Evolutionary conservation across 2,888 invertebrate genomes (phyloP), one percentile per base, ranked within the genome.

Genomic region (Acholoe squamosa): DNA sequence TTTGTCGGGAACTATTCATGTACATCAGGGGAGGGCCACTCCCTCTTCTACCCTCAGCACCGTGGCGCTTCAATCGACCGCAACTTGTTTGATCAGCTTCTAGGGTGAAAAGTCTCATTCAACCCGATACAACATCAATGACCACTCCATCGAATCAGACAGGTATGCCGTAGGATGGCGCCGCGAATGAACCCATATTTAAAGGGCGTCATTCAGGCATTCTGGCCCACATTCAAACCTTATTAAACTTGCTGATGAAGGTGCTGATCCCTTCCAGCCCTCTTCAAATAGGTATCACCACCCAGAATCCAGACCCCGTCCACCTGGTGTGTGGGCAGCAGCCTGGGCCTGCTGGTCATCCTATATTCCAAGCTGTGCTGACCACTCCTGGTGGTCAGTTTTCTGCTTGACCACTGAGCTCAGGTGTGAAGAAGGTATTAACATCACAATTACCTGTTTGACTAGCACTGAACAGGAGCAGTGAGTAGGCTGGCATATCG

Each of bases 361-460:
- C n/a, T n/a, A n/a, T 19, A 7, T 61, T 12, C 22, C 22, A 7
- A 19, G n/a, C 12, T 61, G 61, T 61, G 61, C 52, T 86, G 52
- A 52, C 86, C 86, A 54, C 54, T 86, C 0, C 28, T 19, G 28
- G 25, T 86, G 86, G 56, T 56, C 86, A 86, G 86, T 86, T 52
- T 52, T 86, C 86, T 31, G 86, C 86, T 54, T 80, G 80, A 80
- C 80, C 80, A 80, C 80, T 33, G 5, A 34, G 19, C 25, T 86
- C 25, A 86, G 86, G 86, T 86, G 86, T 86, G 86, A 86, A 86
- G 28, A 86, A 54, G 86, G 86, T 86, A 86, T 86, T 86, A 86
- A 54, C 86, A 86, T 86, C 86, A 86, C 86, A 86, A 86, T 86
- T 54, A 86, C 52, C 86, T 86, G 86, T 86, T 86, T 86, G 86